These are phyloP conservation scores for Amphiduros pacificus DNA, from an alignment of 2,888 invertebrate species.

Conservation along the genomic window DNA sequence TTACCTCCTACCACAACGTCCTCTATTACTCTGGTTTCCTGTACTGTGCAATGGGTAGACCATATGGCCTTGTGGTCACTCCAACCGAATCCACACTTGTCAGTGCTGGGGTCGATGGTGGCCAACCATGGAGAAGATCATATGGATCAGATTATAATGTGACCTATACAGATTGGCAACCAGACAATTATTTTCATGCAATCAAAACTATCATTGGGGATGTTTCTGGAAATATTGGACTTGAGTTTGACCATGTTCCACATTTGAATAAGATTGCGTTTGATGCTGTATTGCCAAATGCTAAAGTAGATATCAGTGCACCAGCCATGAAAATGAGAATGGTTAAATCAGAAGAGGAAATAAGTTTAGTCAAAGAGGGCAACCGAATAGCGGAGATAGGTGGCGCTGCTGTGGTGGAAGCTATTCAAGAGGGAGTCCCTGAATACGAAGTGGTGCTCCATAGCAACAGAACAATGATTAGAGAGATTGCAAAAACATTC, in stretches of 20 bases:
- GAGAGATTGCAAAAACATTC: conserved; percentile 23
- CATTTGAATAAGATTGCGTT: conserved; percentile 17
- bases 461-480: conserved; percentile 16
- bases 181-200: conserved; percentile 22
- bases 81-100: conserved; percentile 9
- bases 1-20: conserved; percentile 27
- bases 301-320: conserved; percentile 17
- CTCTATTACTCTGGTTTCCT: conserved; percentile 26
- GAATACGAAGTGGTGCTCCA: conserved; percentile 27
- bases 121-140: conserved; percentile 24
- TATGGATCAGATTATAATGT: conserved; percentile 16
- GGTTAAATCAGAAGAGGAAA: conserved; percentile 20
- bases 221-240: conserved; percentile 14
- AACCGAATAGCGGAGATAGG: conserved; percentile 23
- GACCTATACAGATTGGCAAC: conserved; percentile 27
- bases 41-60: conserved; percentile 22
- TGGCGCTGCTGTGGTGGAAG: conserved; percentile 19
- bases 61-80: conserved; percentile 21
- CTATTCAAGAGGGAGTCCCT: conserved; percentile 18
- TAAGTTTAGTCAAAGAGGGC: conserved; percentile 15
- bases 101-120: conserved; percentile 22
- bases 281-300: not conserved
- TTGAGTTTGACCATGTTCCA: conserved; percentile 27
- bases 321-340: conserved; percentile 20
- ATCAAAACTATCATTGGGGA: conserved; percentile 6